A percentile compares a stretch with the other conserved stretches of the same genome.
These are phyloP conservation scores for Aegotheles bennettii DNA, from an alignment of 2,113 vertebrate genomes.

Conservation along the genomic window DNA sequence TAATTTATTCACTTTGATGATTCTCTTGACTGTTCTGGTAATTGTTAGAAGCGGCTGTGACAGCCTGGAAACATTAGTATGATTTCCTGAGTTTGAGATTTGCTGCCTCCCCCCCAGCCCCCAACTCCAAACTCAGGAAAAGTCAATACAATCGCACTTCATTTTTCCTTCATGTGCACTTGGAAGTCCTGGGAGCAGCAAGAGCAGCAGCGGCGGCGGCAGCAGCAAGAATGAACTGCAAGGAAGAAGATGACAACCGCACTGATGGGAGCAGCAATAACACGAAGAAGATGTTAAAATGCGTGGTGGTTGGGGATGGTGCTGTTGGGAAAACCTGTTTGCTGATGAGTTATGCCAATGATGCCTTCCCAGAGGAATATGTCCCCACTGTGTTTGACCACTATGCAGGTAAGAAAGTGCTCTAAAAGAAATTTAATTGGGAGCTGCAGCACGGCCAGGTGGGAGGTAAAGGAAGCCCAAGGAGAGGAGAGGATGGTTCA, in stretches of 20 bases:
- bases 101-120: not conserved
- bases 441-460: not conserved
- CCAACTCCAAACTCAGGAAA: slow-evolving; percentile 2
- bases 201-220: not conserved
- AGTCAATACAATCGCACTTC: slow-evolving; percentile 47
- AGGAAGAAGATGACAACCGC: slow-evolving; percentile 50
- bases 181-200: slow-evolving; percentile 41
- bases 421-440: not conserved
- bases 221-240: slow-evolving; percentile 69
- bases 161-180: slow-evolving; percentile 52
- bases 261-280: slow-evolving; percentile 31
- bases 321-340: slow-evolving; percentile 82
- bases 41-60: slow-evolving; percentile 47
- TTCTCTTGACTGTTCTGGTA: slow-evolving; percentile 34
- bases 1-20: slow-evolving; percentile 61
- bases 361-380: slow-evolving; percentile 82
- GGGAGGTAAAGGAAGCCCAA: not conserved
- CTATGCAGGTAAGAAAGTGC: slow-evolving; percentile 77
- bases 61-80: slow-evolving; percentile 60
- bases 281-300: slow-evolving; percentile 79
- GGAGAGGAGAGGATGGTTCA: not conserved
- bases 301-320: slow-evolving; percentile 82
- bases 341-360: slow-evolving; percentile 84
- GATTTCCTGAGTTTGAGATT: slow-evolving; percentile 68
- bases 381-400: slow-evolving; percentile 83